Base-by-base conservation (phyloP, 1,140 invertebrate genomes). In the Prorops nasuta region DNA sequence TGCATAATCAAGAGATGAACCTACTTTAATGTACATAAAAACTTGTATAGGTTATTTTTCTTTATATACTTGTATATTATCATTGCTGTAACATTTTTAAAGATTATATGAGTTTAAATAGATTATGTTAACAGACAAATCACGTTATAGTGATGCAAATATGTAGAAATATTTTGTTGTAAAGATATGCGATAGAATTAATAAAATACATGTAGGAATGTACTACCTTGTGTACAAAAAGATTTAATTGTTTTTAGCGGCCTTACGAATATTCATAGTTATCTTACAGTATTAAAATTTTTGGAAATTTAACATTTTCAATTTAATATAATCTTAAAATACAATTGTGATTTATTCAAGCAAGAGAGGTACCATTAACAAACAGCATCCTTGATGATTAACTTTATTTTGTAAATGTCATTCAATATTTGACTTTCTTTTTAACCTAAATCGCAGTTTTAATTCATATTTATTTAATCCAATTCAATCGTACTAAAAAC, bases 141-240 rank as follows among this genome's bases (percentile, higher is more conserved):
- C n/a, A n/a, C n/a, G n/a, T n/a, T n/a, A n/a, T n/a, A n/a, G n/a
- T n/a, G n/a, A n/a, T n/a, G n/a, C n/a, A n/a, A n/a, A n/a, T n/a
- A n/a, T n/a, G n/a, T n/a, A n/a, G n/a, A n/a, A n/a, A n/a, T n/a
- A n/a, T n/a, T n/a, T n/a, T n/a, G n/a, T n/a, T n/a, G 35, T n/a
- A 59, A 31, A 58, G 32, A 58, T 24, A 51, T 49, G 36, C 58
- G 44, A 50, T 50, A 46, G 39, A 28, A 61, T 49, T 64, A 65
- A 72, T 61, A 63, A 66, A 66, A 64, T 61, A 63, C 66, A 60
- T 58, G 66, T 62, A 71, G 64, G 68, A 74, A 74, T 73, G 71
- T 58, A 72, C 71, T 62, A 61, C 69, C 66, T 63, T n/a, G n/a
- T n/a, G n/a, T n/a, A n/a, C n/a, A n/a, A n/a, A n/a, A n/a, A n/a